phyloP scores from a whole-genome alignment of 2,113 vertebrate genomes.

The Sinocyclocheilus maitianheensis region DNA sequence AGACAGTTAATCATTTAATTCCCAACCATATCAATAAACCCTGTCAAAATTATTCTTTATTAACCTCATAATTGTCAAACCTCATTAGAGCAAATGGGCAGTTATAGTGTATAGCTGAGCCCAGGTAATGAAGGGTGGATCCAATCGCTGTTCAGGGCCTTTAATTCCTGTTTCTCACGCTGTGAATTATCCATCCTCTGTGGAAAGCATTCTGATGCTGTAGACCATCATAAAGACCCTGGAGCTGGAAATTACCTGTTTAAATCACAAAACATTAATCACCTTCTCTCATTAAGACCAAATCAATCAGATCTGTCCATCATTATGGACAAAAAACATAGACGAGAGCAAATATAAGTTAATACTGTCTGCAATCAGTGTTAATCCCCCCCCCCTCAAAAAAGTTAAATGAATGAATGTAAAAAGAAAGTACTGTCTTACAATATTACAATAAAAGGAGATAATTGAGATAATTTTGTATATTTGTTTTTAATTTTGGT shows the following conservation, averaged over 20 bases:
- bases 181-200: constrained; percentile 40
- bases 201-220: constrained; percentile 47
- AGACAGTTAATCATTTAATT: constrained; percentile 74
- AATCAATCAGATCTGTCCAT: constrained; percentile 14
- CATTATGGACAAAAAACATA: neutral
- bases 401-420: neutral
- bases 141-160: constrained; percentile 39
- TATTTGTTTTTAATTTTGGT: too few species aligned
- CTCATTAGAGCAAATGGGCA: constrained; percentile 60
- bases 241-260: constrained; percentile 46
- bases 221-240: constrained; percentile 51
- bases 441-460: too few species aligned
- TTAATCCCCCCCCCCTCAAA: neutral
- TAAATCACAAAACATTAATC: constrained; percentile 49
- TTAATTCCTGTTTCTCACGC: constrained; percentile 49
- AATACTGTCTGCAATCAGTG: neutral
- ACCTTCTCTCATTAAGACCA: constrained; percentile 21
- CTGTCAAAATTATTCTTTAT: constrained; percentile 68
- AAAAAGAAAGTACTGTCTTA: too few species aligned
- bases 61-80: constrained; percentile 66
- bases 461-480: too few species aligned
- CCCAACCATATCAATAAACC: constrained; percentile 68
- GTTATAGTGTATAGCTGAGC: constrained; percentile 54
- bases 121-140: constrained; percentile 54
- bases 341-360: neutral